These are phyloP conservation scores for Cepphus grylle DNA, from an alignment of 2,113 vertebrate species.

Conservation along the genomic window DNA sequence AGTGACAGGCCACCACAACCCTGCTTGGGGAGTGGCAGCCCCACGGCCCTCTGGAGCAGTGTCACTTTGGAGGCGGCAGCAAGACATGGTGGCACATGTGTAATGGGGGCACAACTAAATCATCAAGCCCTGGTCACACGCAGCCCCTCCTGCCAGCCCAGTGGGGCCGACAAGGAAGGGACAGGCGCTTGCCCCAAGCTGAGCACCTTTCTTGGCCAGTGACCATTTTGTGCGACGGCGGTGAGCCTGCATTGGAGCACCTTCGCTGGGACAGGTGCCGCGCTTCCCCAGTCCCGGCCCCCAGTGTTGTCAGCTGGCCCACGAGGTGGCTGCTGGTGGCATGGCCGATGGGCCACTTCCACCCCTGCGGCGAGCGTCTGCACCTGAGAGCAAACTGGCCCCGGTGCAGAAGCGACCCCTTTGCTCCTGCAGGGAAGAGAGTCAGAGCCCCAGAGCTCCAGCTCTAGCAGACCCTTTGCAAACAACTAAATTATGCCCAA, in stretches of 20 bases:
- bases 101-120: not conserved
- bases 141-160: not conserved
- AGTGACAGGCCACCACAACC: fast-evolving
- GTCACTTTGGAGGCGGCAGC: not conserved
- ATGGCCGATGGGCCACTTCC: not conserved
- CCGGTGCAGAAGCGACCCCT: fast-evolving
- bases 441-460: not conserved
- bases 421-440: fast-evolving
- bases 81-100: fast-evolving
- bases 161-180: fast-evolving
- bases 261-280: fast-evolving
- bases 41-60: not conserved
- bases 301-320: not conserved
- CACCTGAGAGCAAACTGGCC: fast-evolving
- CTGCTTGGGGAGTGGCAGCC: not conserved
- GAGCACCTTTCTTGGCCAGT: not conserved
- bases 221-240: fast-evolving
- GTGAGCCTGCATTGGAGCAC: not conserved
- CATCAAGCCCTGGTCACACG: too few relatives aligned
- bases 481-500: not conserved
- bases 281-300: fast-evolving
- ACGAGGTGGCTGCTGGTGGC: not conserved
- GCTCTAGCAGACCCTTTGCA: not conserved
- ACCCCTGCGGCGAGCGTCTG: fast-evolving
- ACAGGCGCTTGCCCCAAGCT: not conserved